phyloP scores from a whole-genome alignment of 1,140 invertebrate genomes.

The Sycobia sp. region DNA sequence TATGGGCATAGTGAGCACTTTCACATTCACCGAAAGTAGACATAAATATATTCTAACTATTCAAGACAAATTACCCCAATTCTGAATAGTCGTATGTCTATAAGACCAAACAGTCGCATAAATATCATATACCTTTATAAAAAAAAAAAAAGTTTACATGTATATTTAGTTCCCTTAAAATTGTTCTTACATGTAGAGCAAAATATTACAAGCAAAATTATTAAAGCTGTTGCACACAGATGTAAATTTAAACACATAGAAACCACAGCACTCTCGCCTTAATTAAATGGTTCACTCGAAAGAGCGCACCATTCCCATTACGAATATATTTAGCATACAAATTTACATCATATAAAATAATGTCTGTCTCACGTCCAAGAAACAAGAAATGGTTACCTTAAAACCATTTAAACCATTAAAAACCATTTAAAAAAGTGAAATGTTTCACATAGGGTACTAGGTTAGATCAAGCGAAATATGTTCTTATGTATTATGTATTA shows the following conservation, averaged over 20 bases:
- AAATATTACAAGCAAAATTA: constrained; percentile 6
- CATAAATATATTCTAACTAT: constrained; percentile 5
- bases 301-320: not conserved
- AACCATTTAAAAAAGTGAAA: too few relatives aligned
- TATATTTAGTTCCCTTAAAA: constrained; percentile 2
- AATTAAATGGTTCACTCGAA: not conserved
- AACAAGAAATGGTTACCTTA: too few relatives aligned
- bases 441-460: too few relatives aligned
- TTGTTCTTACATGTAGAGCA: not conserved
- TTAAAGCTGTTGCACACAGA: not conserved
- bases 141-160: constrained; percentile 2
- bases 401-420: too few relatives aligned
- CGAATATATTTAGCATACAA: too few relatives aligned
- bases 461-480: too few relatives aligned
- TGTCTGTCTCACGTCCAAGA: too few relatives aligned
- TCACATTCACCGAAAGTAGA: not conserved
- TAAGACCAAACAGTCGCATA: not conserved
- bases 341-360: too few relatives aligned
- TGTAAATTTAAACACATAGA: not conserved
- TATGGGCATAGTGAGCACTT: not conserved
- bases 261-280: not conserved
- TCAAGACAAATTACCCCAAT: not conserved
- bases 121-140: not conserved
- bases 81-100: not conserved
- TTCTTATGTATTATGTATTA: too few relatives aligned